phyloP scores from a whole-genome alignment of 2,113 vertebrate genomes.

The Anarhynchus alexandrinus region DNA sequence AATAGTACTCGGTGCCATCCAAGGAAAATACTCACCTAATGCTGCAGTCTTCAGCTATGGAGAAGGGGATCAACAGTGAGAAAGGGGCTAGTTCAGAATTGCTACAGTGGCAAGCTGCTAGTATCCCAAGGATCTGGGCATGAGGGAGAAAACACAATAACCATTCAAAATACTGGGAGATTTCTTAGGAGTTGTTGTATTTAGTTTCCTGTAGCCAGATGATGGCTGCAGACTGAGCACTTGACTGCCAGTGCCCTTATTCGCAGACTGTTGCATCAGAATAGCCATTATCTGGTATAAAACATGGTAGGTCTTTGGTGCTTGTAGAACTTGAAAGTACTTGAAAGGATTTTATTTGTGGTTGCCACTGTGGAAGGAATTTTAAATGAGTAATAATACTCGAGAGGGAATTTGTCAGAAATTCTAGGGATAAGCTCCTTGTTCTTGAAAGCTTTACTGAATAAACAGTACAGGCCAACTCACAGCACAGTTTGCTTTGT shows the following conservation, averaged over 20 bases:
- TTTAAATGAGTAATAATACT: neutral
- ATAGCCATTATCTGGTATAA: neutral
- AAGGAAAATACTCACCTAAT: neutral
- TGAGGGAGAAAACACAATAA: neutral
- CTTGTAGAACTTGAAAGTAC: neutral
- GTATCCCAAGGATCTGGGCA: neutral
- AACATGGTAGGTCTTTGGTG: neutral
- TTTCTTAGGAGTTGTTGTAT: neutral
- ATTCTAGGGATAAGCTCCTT: constrained; percentile 1
- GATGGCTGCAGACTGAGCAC: neutral
- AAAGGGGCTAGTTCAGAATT: neutral
- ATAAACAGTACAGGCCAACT: neutral
- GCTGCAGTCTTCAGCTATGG: fast-evolving
- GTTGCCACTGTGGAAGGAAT: neutral
- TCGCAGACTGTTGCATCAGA: neutral
- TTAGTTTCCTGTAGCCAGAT: neutral
- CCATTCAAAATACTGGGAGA: neutral
- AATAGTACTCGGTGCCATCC: neutral
- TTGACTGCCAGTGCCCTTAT: neutral
- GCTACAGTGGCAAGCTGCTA: neutral
- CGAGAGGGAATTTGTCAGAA: neutral
- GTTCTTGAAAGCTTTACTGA: neutral
- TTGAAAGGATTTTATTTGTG: neutral
- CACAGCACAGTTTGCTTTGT: neutral
- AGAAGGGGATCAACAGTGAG: neutral